A percentile compares a stretch with the other conserved stretches of the same genome.
phyloP scores from a whole-genome alignment of 2,113 vertebrate species.

The Cairina moschata region DNA sequence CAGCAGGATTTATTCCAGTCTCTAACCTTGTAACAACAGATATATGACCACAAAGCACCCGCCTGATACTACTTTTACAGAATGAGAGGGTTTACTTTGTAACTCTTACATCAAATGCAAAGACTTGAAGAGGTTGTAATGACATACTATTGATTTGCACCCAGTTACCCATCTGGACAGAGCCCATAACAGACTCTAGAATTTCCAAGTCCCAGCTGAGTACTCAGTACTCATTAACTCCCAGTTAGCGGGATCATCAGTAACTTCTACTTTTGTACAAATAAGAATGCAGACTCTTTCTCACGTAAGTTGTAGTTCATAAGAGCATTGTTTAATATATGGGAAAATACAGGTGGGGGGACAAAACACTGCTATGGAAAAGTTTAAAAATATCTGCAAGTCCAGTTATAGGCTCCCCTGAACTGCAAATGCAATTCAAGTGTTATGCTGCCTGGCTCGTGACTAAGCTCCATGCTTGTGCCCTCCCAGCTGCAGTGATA shows the following conservation, averaged over 20 bases:
- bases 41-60: neutral
- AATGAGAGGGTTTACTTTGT: neutral
- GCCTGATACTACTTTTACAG: neutral
- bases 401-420: neutral
- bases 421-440: neutral
- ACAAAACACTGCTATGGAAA: neutral
- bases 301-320: rapidly evolving
- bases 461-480: neutral
- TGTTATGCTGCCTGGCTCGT: neutral
- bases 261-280: neutral
- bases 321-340: neutral
- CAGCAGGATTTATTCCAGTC: neutral
- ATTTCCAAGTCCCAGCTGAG: neutral
- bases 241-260: neutral
- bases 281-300: neutral
- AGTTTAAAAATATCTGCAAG: neutral
- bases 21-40: neutral
- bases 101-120: neutral
- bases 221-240: neutral
- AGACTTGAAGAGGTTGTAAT: rapidly evolving
- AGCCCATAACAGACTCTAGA: neutral
- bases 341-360: neutral
- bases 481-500: neutral
- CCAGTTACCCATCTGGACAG: neutral
- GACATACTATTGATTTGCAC: rapidly evolving